These are phyloP conservation scores for Brachyistius frenatus DNA, from an alignment of 2,113 vertebrate genomes.

Conservation along the genomic window DNA sequence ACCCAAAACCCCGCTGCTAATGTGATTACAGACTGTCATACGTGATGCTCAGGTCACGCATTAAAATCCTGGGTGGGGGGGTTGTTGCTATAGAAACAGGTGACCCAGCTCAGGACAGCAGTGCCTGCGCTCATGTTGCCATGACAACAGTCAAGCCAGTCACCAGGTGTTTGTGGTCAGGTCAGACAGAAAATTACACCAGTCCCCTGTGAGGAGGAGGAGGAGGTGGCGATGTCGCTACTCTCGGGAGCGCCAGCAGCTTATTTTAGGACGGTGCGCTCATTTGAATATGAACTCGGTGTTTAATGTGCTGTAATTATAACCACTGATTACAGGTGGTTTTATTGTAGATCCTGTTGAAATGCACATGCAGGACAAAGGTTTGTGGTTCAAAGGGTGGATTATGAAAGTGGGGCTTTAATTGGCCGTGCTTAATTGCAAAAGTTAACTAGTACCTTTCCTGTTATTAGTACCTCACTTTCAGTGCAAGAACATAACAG, in stretches of 20 bases:
- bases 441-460: constrained; percentile 43
- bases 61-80: constrained; percentile 47
- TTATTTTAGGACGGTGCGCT: neutral
- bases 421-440: constrained; percentile 3
- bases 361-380: constrained; percentile 5
- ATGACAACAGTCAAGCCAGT: constrained; percentile 60
- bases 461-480: constrained; percentile 2
- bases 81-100: constrained; percentile 65
- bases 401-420: constrained; percentile 5
- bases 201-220: neutral
- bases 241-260: neutral
- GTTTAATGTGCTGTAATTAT: constrained; percentile 18
- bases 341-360: constrained; percentile 6
- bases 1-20: constrained; percentile 12
- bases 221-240: neutral
- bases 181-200: constrained; percentile 22
- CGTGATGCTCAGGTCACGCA: constrained; percentile 14
- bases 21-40: constrained; percentile 36
- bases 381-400: constrained; percentile 1
- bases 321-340: constrained; percentile 10
- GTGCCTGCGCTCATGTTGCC: constrained; percentile 49
- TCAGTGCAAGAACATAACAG: constrained; percentile 6
- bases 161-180: constrained; percentile 37
- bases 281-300: neutral
- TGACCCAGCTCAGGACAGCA: constrained; percentile 63